Evolutionary conservation across 2,113 vertebrate species (phyloP), one percentile per base, ranked within the genome.

Genomic region (Hyperopisus bebe): DNA sequence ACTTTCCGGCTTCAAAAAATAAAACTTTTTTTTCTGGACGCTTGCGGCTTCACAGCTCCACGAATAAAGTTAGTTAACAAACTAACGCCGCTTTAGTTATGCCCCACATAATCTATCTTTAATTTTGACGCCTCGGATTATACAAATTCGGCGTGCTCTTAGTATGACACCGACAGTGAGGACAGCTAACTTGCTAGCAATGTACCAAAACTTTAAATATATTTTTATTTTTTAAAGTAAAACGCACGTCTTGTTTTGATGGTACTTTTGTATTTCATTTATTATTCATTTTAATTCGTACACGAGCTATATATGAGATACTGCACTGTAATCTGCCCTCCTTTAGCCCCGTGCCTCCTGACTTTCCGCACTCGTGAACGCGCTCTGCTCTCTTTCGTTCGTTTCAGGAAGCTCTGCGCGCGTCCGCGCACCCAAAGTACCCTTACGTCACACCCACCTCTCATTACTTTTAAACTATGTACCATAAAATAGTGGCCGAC

Each of bases 231-330:
- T 50, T 89, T 83, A 17, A 83, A 80, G 48, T 83, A 89, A 82
- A 55, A 53, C 46, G 27, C 51, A 89, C 31, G 88, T 53, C 48
- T 82, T 82, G 47, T 44, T 82, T 74, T 89, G 74, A 55, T 48
- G 70, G 47, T 50, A 89, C 88, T 74, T 51, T 83, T 83, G 80
- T 89, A 89, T 44, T 89, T 89, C 47, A 89, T 89, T 89, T 35
- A 83, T 89, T 50, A 55, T n/a, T 89, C 88, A 89, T 44, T 83
- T 62, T 89, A 83, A 83, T 89, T 83, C 88, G 88, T 44, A 83
- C 88, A 82, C 9, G 47, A 51, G 48, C 89, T 86, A 47, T 89
- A 77, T 47, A 62, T 86, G 80, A 44, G n/a, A 62, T 44, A 55
- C 19, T 47, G 58, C 50, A 44, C 21, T 89, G 53, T 48, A 48